Conservation (phyloP, 1,140 invertebrate species). For the Oedothorax gibbosus region DNA sequence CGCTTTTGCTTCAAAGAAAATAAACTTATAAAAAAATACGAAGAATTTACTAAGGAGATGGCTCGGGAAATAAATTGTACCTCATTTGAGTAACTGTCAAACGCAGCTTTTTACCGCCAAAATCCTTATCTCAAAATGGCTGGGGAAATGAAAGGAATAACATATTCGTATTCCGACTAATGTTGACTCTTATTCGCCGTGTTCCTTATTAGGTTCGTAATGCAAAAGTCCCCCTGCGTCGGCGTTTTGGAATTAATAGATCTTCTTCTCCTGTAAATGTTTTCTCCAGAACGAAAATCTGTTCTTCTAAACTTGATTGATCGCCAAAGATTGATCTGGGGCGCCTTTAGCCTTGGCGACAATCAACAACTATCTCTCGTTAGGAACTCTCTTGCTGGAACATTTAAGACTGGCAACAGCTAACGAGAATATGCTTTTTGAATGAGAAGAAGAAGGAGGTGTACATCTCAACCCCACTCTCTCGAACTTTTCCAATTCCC, state of each 20-base stretch:
- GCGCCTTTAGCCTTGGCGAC: slow-evolving; percentile 13
- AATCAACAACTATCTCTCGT: slow-evolving; percentile 60
- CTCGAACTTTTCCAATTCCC: slow-evolving; percentile 58
- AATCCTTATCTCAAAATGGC: slow-evolving; percentile 48
- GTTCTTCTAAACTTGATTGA: slow-evolving; percentile 61
- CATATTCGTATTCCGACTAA: slow-evolving; percentile 55
- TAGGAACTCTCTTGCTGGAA: slow-evolving; percentile 36
- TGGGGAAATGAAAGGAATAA: slow-evolving; percentile 25
- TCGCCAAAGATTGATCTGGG: slow-evolving; percentile 54
- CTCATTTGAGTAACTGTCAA: slow-evolving; percentile 61
- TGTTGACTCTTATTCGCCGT: slow-evolving; percentile 58
- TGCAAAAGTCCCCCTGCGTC: slow-evolving; percentile 42
- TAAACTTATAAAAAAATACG: slow-evolving; percentile 16
- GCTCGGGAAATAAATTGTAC: slow-evolving; percentile 56
- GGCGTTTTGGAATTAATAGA: slow-evolving; percentile 48
- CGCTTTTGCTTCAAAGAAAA: not conserved
- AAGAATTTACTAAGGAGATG: slow-evolving; percentile 13
- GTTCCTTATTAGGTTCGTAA: slow-evolving; percentile 58
- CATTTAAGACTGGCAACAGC: slow-evolving; percentile 50
- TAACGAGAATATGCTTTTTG: slow-evolving; percentile 59
- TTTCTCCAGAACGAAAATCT: slow-evolving; percentile 52
- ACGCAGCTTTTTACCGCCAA: slow-evolving; percentile 60
- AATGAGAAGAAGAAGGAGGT: slow-evolving; percentile 33
- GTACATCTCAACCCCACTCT: slow-evolving; percentile 44
- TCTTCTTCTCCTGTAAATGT: slow-evolving; percentile 43